Evolutionary conservation across 2,888 invertebrate genomes (phyloP).

Genomic region (Rugalucina vietnamica): DNA sequence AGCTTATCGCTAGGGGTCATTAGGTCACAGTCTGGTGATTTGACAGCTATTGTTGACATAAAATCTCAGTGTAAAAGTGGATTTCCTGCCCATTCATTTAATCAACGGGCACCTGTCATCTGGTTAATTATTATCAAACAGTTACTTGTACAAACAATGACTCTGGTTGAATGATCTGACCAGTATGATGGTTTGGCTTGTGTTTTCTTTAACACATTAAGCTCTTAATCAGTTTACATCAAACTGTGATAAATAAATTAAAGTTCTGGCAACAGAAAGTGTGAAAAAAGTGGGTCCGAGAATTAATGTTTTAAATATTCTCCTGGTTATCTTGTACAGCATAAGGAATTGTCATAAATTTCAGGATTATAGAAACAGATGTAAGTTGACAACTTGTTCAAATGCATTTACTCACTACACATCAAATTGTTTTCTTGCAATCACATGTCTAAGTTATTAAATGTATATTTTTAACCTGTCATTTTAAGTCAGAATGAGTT

Average conservation of each 20-base stretch:
- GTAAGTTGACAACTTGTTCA: too few relatives aligned
- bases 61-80: background rate
- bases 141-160: background rate
- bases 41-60: slow-evolving; percentile 5
- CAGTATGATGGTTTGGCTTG: background rate
- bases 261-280: too few relatives aligned
- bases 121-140: background rate
- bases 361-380: background rate
- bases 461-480: too few relatives aligned
- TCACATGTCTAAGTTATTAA: too few relatives aligned
- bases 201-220: background rate
- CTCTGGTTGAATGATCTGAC: background rate
- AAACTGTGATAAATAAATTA: too few relatives aligned
- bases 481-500: too few relatives aligned
- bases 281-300: too few relatives aligned
- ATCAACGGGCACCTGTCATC: slow-evolving; percentile 3
- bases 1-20: background rate
- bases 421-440: background rate
- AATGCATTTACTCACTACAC: too few relatives aligned
- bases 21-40: slow-evolving; percentile 12
- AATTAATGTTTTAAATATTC: too few relatives aligned
- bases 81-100: slow-evolving; percentile 7
- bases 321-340: too few relatives aligned
- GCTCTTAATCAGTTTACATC: background rate
- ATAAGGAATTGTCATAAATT: too few relatives aligned